phyloP scores from a whole-genome alignment of 2,797 vertebrate genomes.

The Fundulus diaphanus region DNA sequence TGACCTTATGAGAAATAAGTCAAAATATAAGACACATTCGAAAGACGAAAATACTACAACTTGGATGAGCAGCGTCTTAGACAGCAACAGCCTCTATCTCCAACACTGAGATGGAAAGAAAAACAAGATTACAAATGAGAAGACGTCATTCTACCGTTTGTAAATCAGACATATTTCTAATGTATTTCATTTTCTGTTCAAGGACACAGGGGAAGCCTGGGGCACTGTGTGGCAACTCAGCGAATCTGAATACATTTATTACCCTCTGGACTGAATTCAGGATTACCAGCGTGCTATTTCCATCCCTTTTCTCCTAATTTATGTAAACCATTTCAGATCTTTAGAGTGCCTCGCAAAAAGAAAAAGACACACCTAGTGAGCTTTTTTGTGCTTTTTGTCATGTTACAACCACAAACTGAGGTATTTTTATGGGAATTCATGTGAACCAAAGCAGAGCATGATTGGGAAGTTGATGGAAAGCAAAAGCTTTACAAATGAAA shows the following conservation, averaged over 20 bases:
- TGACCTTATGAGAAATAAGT: slow-evolving; percentile 30
- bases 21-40: slow-evolving; percentile 42
- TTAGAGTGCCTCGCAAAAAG: background rate
- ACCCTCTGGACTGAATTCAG: background rate
- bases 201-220: slow-evolving; percentile 15
- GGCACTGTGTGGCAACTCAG: background rate
- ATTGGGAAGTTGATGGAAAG: background rate
- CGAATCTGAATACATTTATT: background rate
- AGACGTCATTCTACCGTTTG: background rate
- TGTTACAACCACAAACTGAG: background rate
- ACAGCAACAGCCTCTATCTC: slow-evolving; percentile 2
- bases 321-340: background rate
- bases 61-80: slow-evolving; percentile 49
- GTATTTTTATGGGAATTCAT: background rate
- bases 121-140: background rate
- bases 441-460: background rate
- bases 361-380: background rate
- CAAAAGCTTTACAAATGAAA: background rate
- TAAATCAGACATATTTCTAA: background rate
- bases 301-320: background rate
- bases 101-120: background rate
- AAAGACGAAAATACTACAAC: slow-evolving; percentile 37
- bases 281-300: background rate
- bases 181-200: slow-evolving; percentile 5
- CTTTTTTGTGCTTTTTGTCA: background rate